Conservation (phyloP, 1,140 invertebrate genomes). For the Pectinophora gossypiella region DNA sequence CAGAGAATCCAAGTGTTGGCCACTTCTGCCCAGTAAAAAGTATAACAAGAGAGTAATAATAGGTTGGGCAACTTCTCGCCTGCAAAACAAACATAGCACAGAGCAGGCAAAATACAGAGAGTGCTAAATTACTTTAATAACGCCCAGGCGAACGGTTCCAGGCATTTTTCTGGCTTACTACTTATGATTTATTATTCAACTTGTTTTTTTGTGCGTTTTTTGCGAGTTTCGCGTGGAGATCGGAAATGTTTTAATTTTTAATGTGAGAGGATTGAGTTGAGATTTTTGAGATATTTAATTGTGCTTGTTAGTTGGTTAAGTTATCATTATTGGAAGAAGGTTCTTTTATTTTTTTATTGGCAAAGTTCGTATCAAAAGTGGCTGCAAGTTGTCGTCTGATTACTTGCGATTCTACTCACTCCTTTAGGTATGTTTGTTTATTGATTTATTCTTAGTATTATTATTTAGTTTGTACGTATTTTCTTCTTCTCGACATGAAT, state of each 20-base stretch:
- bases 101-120: slow-evolving; percentile 39
- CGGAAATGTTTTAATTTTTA: slow-evolving; percentile 3
- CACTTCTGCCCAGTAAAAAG: slow-evolving; percentile 55
- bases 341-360: too few relatives aligned
- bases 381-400: too few relatives aligned
- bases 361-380: too few relatives aligned
- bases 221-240: not conserved
- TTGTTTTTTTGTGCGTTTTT: not conserved
- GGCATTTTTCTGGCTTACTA: slow-evolving; percentile 22
- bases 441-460: too few relatives aligned
- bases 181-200: slow-evolving; percentile 13
- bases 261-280: too few relatives aligned
- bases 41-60: slow-evolving; percentile 66
- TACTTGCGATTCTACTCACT: too few relatives aligned
- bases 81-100: slow-evolving; percentile 67
- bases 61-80: slow-evolving; percentile 66
- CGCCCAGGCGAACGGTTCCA: slow-evolving; percentile 21
- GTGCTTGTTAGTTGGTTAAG: too few relatives aligned
- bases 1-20: slow-evolving; percentile 26
- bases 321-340: too few relatives aligned
- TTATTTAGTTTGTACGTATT: too few relatives aligned
- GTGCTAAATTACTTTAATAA: slow-evolving; percentile 69
- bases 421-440: too few relatives aligned
- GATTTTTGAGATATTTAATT: too few relatives aligned
- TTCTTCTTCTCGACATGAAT: too few relatives aligned